Percentiles rank a stretch among this genome's conserved stretches.
Evolutionary conservation across 2,888 invertebrate genomes (phyloP).

Genomic region (Eutolmus rufibarbis): DNA sequence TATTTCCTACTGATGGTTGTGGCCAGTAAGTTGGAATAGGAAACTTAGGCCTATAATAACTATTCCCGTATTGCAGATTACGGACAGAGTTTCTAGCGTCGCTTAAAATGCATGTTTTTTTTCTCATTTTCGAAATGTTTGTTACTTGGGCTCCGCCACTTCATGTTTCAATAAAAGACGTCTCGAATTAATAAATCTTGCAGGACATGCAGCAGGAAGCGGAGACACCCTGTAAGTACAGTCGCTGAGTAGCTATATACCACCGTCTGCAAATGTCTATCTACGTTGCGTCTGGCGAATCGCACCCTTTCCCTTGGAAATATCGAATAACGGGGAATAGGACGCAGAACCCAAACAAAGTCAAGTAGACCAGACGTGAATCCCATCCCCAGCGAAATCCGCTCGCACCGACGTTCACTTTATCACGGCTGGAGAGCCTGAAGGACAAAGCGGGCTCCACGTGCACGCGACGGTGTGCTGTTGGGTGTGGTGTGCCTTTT

Average conservation of each 20-base stretch:
- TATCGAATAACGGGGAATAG: slow-evolving; percentile 2
- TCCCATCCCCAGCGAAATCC: background rate
- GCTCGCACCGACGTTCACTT: slow-evolving; percentile 6
- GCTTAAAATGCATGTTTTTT: background rate
- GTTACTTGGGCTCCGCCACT: background rate
- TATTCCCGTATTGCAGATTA: background rate
- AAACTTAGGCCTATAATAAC: too few species aligned
- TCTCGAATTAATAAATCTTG: background rate
- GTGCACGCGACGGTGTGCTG: background rate
- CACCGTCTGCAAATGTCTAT: background rate
- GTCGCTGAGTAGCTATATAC: background rate
- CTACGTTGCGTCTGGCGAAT: background rate
- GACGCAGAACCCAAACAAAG: slow-evolving; percentile 40
- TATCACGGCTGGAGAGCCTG: background rate
- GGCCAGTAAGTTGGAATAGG: too few species aligned
- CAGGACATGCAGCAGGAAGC: background rate
- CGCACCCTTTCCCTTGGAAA: background rate
- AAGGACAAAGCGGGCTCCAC: slow-evolving; percentile 1
- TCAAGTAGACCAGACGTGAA: slow-evolving; percentile 33
- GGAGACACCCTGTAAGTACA: background rate
- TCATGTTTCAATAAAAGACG: background rate
- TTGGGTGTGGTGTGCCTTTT: background rate
- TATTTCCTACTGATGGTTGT: too few species aligned
- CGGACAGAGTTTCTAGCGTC: background rate
- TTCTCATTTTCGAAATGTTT: background rate